Base-by-base conservation (phyloP, 2,888 invertebrate genomes). In the Choreutis nemorana region DNA sequence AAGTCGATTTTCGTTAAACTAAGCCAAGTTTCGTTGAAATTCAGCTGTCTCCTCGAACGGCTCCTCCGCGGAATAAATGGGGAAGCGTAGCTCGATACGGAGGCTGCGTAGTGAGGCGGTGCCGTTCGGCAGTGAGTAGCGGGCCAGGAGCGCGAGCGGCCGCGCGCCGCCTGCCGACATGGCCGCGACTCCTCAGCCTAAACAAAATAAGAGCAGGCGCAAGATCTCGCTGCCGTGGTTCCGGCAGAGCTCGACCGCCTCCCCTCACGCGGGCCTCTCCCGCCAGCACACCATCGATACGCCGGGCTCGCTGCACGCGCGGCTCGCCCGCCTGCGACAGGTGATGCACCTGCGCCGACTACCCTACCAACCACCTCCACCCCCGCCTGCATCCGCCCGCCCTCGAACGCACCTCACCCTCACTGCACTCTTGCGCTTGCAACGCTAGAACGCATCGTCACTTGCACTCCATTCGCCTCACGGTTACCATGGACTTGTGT, bases 201-300 rank as follows among this genome's bases (percentile, higher is more conserved):
- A 79, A 66, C 81, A 70, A 64, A 83, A 86, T 58, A 90, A 89
- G 60, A 85, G 86, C 44, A 85, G 89, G 37, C 84, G 93, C 53
- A 94, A 93, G 72, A 93, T 93, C 49, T 93, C 92, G 31, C 75
- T 93, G 58, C 93, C 93, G 42, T 94, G 93, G 93, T 92, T 93
- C 71, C 83, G 92, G 30, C 91, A 92, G 68, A 86, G 86, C 50
- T 91, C 91, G 35, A 85, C 89, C 45, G 82, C 85, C 52, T 82
- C 84, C 48, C 83, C 85, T 30, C 91, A 89, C 67, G 87, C 88
- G 37, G 83, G 84, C 32, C 83, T 93, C 32, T 84, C 91, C 36
- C 84, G 93, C 31, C 93, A 93, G 66, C 92, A 93, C 65, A 93
- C 93, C 68, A 92, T 94, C 77, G 93, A 93, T 73, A 90, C 92